Evolutionary conservation across 2,797 vertebrate genomes (phyloP).

Genomic region (Pachyuromys duprasi): DNA sequence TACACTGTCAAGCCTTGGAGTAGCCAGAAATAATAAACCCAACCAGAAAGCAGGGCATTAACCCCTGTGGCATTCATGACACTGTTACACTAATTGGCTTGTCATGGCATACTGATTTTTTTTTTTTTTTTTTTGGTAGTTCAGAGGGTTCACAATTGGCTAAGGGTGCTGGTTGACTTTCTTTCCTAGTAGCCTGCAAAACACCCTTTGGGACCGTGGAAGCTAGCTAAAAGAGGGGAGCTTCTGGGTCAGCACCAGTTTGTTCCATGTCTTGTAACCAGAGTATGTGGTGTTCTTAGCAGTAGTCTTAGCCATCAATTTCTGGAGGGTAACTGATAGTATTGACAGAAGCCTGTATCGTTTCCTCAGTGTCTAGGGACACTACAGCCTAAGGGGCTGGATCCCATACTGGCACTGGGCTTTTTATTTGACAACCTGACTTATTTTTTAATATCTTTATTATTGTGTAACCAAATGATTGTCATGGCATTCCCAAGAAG

Average conservation of each 20-base stretch:
- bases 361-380: neutral
- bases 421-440: neutral
- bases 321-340: neutral
- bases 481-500: conserved; percentile 41
- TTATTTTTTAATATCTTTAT: conserved; percentile 8
- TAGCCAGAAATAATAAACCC: neutral
- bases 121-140: neutral
- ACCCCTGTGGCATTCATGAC: neutral
- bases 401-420: neutral
- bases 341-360: neutral
- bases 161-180: neutral
- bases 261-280: neutral
- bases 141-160: neutral
- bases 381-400: neutral
- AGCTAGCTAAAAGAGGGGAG: neutral
- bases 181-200: neutral
- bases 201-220: neutral
- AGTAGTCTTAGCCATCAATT: neutral
- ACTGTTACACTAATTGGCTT: neutral
- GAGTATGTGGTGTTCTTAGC: too few relatives aligned
- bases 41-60: neutral
- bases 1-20: neutral
- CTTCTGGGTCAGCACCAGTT: neutral
- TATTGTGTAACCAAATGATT: conserved; percentile 46
- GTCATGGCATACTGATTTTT: neutral